Conservation (phyloP, 2,113 vertebrate genomes). For the Aptenodytes patagonicus region DNA sequence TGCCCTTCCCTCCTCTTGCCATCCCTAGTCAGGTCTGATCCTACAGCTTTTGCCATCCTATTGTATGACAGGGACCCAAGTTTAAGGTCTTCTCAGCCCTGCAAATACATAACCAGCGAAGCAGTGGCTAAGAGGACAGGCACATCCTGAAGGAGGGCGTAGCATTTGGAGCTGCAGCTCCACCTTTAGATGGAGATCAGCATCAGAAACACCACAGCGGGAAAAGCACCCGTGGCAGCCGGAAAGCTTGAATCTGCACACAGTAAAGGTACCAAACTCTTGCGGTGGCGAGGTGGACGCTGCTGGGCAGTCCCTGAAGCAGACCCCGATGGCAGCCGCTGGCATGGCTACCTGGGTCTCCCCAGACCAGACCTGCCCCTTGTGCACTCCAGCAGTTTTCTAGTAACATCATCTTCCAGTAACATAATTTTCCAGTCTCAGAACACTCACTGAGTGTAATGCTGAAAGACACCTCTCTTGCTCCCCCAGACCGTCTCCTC, state of each 20-base stretch:
- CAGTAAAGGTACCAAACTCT: accelerated
- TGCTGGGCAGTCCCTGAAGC: background rate
- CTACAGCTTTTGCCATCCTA: background rate
- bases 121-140: background rate
- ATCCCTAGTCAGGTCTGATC: background rate
- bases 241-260: no score
- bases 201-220: background rate
- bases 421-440: background rate
- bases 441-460: accelerated
- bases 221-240: background rate
- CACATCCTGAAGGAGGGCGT: background rate
- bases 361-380: background rate
- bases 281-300: accelerated
- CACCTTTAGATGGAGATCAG: background rate
- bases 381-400: background rate
- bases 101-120: background rate
- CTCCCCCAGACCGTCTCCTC: background rate
- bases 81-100: background rate
- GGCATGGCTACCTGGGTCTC: background rate
- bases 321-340: background rate
- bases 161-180: background rate
- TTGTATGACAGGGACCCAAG: background rate
- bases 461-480: background rate
- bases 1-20: background rate
- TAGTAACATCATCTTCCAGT: background rate